A percentile compares a stretch with the other conserved stretches of the same genome.
Evolutionary conservation across 2,113 vertebrate species (phyloP).

Genomic region (Anser brachyrhynchus): DNA sequence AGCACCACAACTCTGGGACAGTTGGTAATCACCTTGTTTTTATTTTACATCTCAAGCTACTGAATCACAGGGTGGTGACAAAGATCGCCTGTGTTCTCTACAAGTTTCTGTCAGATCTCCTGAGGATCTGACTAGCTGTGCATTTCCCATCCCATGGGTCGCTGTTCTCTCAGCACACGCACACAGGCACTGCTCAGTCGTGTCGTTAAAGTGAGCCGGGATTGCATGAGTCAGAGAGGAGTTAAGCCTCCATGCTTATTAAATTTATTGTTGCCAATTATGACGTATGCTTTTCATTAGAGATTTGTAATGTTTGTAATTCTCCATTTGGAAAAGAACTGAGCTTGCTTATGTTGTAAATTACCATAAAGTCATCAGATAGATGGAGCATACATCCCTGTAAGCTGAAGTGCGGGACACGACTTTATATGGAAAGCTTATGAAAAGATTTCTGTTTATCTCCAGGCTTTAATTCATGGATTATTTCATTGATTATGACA

Average conservation of each 20-base stretch:
- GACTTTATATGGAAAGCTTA: constrained; percentile 30
- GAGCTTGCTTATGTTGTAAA: neutral
- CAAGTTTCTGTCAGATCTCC: neutral
- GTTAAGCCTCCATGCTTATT: neutral
- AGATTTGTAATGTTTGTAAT: neutral
- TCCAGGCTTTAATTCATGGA: neutral
- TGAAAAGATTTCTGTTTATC: neutral
- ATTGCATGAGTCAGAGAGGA: constrained; percentile 1
- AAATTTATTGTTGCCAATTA: constrained; percentile 40
- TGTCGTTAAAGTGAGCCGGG: neutral
- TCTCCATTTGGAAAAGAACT: constrained; percentile 2
- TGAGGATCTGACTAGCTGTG: neutral
- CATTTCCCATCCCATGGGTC: neutral
- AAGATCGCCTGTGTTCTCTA: neutral
- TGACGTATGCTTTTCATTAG: constrained; percentile 14
- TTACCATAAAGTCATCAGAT: neutral
- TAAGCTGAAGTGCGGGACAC: neutral
- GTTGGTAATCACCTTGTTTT: neutral
- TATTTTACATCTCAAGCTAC: neutral
- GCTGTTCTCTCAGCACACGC: neutral
- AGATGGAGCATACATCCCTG: neutral
- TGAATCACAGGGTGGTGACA: neutral
- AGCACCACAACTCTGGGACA: neutral
- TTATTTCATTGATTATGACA: neutral
- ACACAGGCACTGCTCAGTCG: neutral